A percentile compares a stretch with the other conserved stretches of the same genome.
phyloP scores from a whole-genome alignment of 2,113 vertebrate genomes.

The Alaudala cheleensis region DNA sequence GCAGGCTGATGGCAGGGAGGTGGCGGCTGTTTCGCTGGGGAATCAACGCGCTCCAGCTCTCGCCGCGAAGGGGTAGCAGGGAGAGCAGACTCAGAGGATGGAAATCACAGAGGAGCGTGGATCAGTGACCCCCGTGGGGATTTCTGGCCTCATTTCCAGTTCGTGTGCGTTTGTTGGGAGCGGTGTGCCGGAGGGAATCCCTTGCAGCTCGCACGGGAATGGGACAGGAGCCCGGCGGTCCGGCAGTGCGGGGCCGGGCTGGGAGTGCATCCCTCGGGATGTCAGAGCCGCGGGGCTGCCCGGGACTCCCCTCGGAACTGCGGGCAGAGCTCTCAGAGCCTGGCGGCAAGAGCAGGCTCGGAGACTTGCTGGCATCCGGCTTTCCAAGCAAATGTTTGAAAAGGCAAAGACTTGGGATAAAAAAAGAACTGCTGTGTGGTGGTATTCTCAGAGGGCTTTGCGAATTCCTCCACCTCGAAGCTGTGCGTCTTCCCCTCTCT shows the following conservation, averaged over 20 bases:
- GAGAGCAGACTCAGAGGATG: not conserved
- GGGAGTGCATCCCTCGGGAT: not conserved
- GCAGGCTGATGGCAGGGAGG: not conserved
- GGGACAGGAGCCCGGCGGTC: not conserved
- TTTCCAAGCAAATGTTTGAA: slow-evolving; percentile 31
- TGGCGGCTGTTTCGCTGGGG: not conserved
- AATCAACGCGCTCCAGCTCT: not conserved
- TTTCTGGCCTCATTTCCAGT: slow-evolving; percentile 39
- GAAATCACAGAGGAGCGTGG: not conserved
- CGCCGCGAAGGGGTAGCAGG: not conserved
- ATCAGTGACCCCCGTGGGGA: not conserved
- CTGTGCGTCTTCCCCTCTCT: not conserved
- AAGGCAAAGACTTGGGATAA: slow-evolving; percentile 24
- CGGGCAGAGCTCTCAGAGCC: not conserved
- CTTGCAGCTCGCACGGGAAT: fast-evolving
- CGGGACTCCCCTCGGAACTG: not conserved
- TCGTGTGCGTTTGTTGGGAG: not conserved
- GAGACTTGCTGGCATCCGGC: not conserved
- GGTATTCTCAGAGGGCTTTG: slow-evolving; percentile 38
- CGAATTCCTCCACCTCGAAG: slow-evolving; percentile 26
- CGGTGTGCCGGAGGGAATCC: not conserved
- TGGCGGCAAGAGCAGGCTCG: fast-evolving
- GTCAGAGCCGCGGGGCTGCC: not conserved
- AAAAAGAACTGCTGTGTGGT: slow-evolving; percentile 42
- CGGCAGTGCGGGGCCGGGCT: fast-evolving